Evolutionary conservation across 2,888 invertebrate genomes (phyloP).

Genomic region (Phyllotreta striolata): DNA sequence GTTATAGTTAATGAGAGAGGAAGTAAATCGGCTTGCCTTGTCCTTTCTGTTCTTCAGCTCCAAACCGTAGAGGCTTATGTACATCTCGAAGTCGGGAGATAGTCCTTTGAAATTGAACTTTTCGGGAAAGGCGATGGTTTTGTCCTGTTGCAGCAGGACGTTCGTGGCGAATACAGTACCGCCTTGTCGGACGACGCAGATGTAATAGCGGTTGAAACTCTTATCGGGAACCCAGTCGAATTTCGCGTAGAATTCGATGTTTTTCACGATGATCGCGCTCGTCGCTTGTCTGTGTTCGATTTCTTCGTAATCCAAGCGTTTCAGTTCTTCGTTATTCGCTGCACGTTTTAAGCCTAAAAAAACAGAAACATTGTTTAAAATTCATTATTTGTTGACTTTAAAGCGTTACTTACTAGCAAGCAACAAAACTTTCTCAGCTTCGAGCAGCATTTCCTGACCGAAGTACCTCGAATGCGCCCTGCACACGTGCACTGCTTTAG

Average conservation of each 20-base stretch:
- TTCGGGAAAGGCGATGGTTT: constrained; percentile 21
- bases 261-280: constrained; percentile 17
- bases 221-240: background rate
- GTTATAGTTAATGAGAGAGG: background rate
- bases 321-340: constrained; percentile 18
- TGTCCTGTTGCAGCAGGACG: constrained; percentile 11
- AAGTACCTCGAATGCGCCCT: constrained; percentile 17
- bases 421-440: constrained; percentile 33
- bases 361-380: constrained; percentile 8
- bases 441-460: constrained; percentile 15
- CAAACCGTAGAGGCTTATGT: constrained; percentile 25
- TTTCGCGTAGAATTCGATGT: constrained; percentile 13
- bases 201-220: constrained; percentile 6
- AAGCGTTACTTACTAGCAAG: constrained; percentile 27
- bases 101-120: constrained; percentile 26
- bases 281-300: constrained; percentile 11
- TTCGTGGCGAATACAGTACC: constrained; percentile 21
- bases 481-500: constrained; percentile 30
- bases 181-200: constrained; percentile 26
- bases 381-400: background rate
- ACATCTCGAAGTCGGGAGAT: constrained; percentile 24
- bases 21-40: constrained; percentile 18
- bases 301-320: constrained; percentile 23
- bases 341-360: constrained; percentile 25
- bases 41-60: constrained; percentile 18